Evolutionary conservation across 2,888 invertebrate genomes (phyloP).

Genomic region (Eremobia ochroleuca): DNA sequence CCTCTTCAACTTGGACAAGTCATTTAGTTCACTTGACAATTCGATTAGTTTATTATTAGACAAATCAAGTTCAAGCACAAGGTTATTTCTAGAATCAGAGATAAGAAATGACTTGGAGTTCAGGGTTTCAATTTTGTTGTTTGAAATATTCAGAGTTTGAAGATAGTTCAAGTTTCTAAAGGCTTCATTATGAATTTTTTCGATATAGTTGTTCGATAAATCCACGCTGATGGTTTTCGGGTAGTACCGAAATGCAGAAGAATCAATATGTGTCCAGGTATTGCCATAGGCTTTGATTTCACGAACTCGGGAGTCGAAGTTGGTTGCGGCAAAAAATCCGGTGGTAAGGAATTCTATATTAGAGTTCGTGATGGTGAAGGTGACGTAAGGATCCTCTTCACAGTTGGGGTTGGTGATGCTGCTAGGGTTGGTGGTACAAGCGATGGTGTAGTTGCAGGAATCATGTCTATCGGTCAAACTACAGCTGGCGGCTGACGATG

Average conservation of each 20-base stretch:
- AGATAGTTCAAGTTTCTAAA: constrained; percentile 74
- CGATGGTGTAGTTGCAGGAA: constrained; percentile 77
- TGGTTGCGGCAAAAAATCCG: constrained; percentile 82
- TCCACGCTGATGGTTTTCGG: constrained; percentile 72
- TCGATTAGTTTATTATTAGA: constrained; percentile 76
- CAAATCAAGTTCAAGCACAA: constrained; percentile 76
- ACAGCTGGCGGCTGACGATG: constrained; percentile 69
- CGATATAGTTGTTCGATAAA: constrained; percentile 77
- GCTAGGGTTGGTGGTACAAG: constrained; percentile 74
- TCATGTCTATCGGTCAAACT: constrained; percentile 48
- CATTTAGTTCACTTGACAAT: constrained; percentile 72
- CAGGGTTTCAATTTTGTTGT: constrained; percentile 75
- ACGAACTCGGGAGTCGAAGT: constrained; percentile 83
- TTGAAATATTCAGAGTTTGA: constrained; percentile 77
- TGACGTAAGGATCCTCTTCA: constrained; percentile 72
- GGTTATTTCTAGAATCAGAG: constrained; percentile 64
- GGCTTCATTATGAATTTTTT: constrained; percentile 72
- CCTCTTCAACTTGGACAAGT: constrained; percentile 70
- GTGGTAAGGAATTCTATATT: constrained; percentile 66
- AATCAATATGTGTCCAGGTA: constrained; percentile 75
- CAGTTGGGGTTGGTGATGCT: constrained; percentile 73
- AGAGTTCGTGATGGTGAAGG: constrained; percentile 75
- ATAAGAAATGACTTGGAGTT: constrained; percentile 71
- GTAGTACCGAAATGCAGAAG: constrained; percentile 77
- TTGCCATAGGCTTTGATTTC: constrained; percentile 73